Evolutionary conservation across 2,113 vertebrate genomes (phyloP), one percentile per base, ranked within the genome.

Genomic region (Solea senegalensis): DNA sequence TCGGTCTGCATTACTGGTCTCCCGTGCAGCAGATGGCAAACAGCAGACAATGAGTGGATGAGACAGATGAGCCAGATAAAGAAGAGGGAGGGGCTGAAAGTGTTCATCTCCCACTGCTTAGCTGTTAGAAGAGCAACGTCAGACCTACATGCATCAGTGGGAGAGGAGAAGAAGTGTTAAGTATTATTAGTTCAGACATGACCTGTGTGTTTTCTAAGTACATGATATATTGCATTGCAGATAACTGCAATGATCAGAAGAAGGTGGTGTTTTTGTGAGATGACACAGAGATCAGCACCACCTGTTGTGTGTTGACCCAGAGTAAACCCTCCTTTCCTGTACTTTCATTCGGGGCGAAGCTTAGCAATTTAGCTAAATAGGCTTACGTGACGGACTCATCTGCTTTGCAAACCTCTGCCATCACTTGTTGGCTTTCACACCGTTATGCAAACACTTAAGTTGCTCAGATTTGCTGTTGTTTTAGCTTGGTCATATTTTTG

Each of bases 311-410:
- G 60, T 26, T 83, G 73, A 80, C 74, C 78, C 65, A n/a, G 28
- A 76, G 61, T 81, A 70, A 84, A 66, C 82, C 76, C 63, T 57
- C 55, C 69, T 80, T 21, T 64, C 55, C 26, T 45, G 16, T 76
- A 74, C 77, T 86, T 87, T 88, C 87, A 88, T 81, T 90, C 58
- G 84, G 64, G 58, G 74, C 76, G 75, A 75, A 85, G 87, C 82
- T 91, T 78, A 90, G 74, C 80, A 85, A 86, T 85, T 89, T 78
- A 88, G 27, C 80, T 72, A 90, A 91, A 84, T 82, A 84, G 86
- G 87, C 85, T 92, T 92, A 88, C 56, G 60, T 79, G 85, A 80
- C 73, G 81, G 56, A 80, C 80, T 87, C 84, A 83, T 81, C 84
- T 82, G 81, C 83, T 79, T 81, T 70, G 40, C 65, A 41, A 77